Percentiles rank a stretch among this genome's conserved stretches.
Conservation (phyloP, 2,113 vertebrate species). For the Antechinus stuartii region DNA sequence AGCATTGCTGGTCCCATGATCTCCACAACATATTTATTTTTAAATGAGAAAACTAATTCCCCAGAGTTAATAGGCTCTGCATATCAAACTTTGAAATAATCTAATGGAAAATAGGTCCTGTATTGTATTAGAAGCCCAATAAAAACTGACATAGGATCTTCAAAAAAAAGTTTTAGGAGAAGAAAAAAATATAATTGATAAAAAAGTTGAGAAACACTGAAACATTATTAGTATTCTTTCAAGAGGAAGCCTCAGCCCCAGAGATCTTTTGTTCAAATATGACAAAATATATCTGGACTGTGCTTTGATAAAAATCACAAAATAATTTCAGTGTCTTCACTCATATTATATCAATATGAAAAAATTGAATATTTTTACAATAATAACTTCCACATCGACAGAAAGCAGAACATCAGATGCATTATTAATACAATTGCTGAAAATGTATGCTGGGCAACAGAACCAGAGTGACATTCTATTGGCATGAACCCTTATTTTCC, state of each 20-base stretch:
- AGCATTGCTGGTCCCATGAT: background rate
- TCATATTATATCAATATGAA: background rate
- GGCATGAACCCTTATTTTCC: background rate
- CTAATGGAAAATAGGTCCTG: background rate
- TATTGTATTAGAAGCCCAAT: background rate
- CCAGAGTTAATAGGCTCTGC: background rate
- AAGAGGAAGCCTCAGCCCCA: background rate
- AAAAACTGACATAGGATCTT: background rate
- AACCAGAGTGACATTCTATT: background rate
- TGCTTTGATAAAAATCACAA: background rate
- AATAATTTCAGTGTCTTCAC: background rate
- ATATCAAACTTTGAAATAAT: background rate
- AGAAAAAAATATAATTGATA: background rate
- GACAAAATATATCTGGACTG: background rate
- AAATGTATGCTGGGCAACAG: background rate
- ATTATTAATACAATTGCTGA: background rate
- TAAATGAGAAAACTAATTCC: background rate
- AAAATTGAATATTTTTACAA: constrained; percentile 5
- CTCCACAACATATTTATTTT: background rate
- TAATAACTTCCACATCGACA: background rate
- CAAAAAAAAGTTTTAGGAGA: background rate
- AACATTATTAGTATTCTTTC: background rate
- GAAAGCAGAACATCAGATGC: background rate
- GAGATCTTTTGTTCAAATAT: background rate
- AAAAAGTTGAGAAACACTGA: background rate